These are phyloP conservation scores for Cloeon dipterum DNA, from an alignment of 2,888 invertebrate genomes.

Conservation along the genomic window DNA sequence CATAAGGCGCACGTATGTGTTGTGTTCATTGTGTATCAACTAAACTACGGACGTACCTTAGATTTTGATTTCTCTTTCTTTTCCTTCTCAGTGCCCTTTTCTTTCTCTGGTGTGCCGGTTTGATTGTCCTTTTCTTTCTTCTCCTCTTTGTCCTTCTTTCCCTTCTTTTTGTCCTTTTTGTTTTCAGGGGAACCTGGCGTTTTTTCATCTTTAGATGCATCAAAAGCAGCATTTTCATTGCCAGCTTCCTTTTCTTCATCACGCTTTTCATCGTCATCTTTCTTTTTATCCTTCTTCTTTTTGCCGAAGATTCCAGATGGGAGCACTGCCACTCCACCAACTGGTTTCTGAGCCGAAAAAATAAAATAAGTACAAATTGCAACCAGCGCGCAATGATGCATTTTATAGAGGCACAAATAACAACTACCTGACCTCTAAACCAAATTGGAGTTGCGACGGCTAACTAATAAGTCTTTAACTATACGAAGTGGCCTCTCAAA, in stretches of 20 bases:
- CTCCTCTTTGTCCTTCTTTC: constrained; percentile 10
- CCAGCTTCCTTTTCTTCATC: constrained; percentile 5
- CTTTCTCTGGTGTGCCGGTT: constrained; percentile 12
- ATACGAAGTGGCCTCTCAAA: too few species aligned
- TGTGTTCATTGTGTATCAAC: neutral
- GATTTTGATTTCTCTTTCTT: constrained; percentile 9
- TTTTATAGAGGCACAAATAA: too few species aligned
- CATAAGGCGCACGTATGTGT: constrained; percentile 6
- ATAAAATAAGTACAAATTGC: constrained; percentile 2
- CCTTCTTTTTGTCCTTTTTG: constrained; percentile 13
- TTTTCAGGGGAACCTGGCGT: constrained; percentile 4
- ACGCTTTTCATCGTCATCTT: constrained; percentile 17
- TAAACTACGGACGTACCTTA: constrained; percentile 6
- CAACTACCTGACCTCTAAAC: too few species aligned
- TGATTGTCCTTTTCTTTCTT: constrained; percentile 8
- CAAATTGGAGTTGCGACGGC: too few species aligned
- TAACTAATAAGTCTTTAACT: too few species aligned
- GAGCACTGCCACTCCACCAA: constrained; percentile 64
- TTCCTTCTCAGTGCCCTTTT: constrained; percentile 26
- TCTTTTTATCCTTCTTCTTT: constrained; percentile 28
- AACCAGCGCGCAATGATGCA: too few species aligned
- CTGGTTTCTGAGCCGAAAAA: constrained; percentile 71
- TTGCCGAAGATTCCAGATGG: constrained; percentile 29
- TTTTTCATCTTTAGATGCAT: neutral
- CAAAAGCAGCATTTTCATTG: neutral